These are phyloP conservation scores for Rhamphomyia laevipes DNA, from an alignment of 2,888 invertebrate genomes.

Conservation along the genomic window DNA sequence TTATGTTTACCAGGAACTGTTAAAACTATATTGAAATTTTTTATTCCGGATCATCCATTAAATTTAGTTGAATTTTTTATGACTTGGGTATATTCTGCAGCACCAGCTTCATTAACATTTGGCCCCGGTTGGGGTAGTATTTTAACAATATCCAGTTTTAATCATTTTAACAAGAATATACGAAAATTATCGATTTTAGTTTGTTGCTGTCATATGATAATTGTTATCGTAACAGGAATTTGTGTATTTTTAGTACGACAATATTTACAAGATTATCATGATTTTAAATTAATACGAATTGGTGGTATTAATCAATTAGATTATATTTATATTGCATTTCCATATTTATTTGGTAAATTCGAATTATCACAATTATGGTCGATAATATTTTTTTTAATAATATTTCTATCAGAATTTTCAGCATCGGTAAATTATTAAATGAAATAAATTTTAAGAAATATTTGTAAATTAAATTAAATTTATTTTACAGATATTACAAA, in stretches of 20 bases:
- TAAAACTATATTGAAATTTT: conserved; percentile 18
- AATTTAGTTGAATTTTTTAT: conserved; percentile 16
- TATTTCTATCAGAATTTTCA: conserved; percentile 61
- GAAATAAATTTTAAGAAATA: neutral
- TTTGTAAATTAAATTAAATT: neutral
- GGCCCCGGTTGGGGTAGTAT: conserved; percentile 80
- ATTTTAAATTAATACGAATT: neutral
- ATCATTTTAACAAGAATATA: conserved; percentile 60
- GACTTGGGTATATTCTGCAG: conserved; percentile 44
- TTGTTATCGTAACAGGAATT: conserved; percentile 25
- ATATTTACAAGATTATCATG: conserved; percentile 26
- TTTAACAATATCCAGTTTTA: conserved; percentile 73
- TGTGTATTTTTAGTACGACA: conserved; percentile 29
- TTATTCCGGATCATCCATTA: conserved; percentile 3
- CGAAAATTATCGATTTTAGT: conserved; percentile 34
- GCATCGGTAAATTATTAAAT: conserved; percentile 59
- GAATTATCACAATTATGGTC: conserved; percentile 64
- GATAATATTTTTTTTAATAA: conserved; percentile 61
- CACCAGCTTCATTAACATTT: conserved; percentile 27
- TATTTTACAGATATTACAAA: conserved; percentile 25
- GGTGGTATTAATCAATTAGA: conserved; percentile 24
- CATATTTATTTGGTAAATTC: conserved; percentile 56
- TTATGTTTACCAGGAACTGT: conserved; percentile 20
- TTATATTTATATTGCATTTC: conserved; percentile 44
- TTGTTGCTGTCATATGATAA: conserved; percentile 24